A percentile compares a stretch with the other conserved stretches of the same genome.
Conservation (phyloP, 2,797 vertebrate genomes). For the Neostethus bicornis region DNA sequence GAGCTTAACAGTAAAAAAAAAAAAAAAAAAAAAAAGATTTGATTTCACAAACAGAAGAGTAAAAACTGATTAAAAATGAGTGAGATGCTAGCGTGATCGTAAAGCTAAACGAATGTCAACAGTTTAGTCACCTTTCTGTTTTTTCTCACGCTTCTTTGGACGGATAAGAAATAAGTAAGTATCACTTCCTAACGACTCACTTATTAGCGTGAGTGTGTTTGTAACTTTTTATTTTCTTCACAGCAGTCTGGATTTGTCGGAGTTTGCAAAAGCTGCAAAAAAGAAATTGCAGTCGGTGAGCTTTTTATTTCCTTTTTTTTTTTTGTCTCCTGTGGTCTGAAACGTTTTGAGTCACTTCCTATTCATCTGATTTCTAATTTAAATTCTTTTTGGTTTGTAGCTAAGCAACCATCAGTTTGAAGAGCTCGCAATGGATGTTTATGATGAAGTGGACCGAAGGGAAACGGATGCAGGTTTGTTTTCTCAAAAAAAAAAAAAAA, state of each 20-base stretch:
- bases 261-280: conserved; percentile 97
- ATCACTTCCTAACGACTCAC: conserved; percentile 10
- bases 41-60: neutral
- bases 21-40: neutral
- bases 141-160: conserved; percentile 62
- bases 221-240: conserved; percentile 10
- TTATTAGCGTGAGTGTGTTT: neutral
- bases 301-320: conserved; percentile 21
- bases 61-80: neutral
- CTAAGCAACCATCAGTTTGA: conserved; percentile 98
- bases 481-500: neutral
- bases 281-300: conserved; percentile 98
- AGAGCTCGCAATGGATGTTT: conserved; percentile 98
- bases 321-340: neutral
- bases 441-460: conserved; percentile 97
- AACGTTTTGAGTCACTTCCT: neutral
- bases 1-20: neutral
- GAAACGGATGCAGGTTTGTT: conserved; percentile 94
- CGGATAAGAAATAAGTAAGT: conserved; percentile 85
- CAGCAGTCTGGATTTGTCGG: conserved; percentile 96
- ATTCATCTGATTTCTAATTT: neutral
- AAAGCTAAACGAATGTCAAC: neutral
- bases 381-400: conserved; percentile 66
- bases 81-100: conserved; percentile 2
- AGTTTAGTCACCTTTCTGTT: conserved; percentile 32